Evolutionary conservation across 2,888 invertebrate species (phyloP).

Genomic region (Cataglyphis cursor): DNA sequence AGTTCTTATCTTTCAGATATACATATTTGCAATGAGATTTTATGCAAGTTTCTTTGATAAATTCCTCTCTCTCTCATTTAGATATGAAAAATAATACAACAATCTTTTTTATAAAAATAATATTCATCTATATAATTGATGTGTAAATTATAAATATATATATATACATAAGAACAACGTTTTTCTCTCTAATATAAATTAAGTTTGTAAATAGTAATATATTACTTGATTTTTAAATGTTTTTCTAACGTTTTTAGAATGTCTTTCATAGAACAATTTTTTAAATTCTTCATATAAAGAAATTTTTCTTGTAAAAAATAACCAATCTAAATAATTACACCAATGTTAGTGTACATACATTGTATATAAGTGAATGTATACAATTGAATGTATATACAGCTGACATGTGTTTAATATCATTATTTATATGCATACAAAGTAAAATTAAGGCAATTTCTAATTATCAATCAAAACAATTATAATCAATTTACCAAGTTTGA

Average conservation of each 20-base stretch:
- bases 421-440: not conserved
- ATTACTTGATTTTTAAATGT: not conserved
- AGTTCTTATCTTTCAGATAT: not conserved
- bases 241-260: not conserved
- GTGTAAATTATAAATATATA: constrained; percentile 6
- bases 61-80: not conserved
- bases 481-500: not conserved
- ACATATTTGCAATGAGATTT: not conserved
- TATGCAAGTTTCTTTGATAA: not conserved
- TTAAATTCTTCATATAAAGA: not conserved
- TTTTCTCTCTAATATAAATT: not conserved
- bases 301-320: not conserved
- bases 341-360: too few relatives aligned
- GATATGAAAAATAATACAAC: not conserved
- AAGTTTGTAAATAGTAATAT: not conserved
- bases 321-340: too few relatives aligned
- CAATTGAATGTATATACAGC: too few relatives aligned
- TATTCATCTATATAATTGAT: not conserved
- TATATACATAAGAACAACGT: not conserved
- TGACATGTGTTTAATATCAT: not conserved
- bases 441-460: not conserved
- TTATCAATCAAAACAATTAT: not conserved
- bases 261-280: not conserved
- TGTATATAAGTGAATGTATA: too few relatives aligned
- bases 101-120: not conserved